phyloP scores from a whole-genome alignment of 2,797 vertebrate species.

The Periophthalmus magnuspinnatus region DNA sequence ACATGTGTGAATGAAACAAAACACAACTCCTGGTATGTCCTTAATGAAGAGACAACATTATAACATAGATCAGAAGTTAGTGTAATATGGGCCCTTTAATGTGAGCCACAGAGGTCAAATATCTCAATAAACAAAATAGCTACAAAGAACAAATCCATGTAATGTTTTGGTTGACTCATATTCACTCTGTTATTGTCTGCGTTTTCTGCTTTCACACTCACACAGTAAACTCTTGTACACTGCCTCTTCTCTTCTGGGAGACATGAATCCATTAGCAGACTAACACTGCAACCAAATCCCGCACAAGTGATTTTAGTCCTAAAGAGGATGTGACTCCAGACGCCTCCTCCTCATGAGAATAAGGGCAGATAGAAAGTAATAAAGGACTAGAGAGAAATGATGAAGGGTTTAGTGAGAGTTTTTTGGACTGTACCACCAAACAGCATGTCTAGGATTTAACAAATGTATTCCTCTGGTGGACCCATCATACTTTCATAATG shows the following conservation, averaged over 20 bases:
- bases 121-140: background rate
- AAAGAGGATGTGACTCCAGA: background rate
- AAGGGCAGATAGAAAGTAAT: constrained; percentile 7
- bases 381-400: background rate
- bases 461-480: background rate
- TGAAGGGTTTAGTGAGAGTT: background rate
- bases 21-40: no score
- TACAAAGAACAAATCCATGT: background rate
- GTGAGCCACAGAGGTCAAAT: background rate
- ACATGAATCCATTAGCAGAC: constrained; percentile 6
- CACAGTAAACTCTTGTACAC: background rate
- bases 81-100: background rate
- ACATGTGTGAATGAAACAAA: no score
- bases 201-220: background rate
- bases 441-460: background rate
- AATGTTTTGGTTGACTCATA: background rate
- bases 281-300: background rate
- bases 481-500: background rate
- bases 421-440: constrained; percentile 4
- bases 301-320: background rate
- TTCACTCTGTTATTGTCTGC: background rate
- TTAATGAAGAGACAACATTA: no score
- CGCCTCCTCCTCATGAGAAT: background rate
- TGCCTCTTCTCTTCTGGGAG: constrained; percentile 3
- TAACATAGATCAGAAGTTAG: no score